Percentiles rank a stretch among this genome's conserved stretches.
phyloP scores from a whole-genome alignment of 2,113 vertebrate species.

The Acrocephalus kingi region DNA sequence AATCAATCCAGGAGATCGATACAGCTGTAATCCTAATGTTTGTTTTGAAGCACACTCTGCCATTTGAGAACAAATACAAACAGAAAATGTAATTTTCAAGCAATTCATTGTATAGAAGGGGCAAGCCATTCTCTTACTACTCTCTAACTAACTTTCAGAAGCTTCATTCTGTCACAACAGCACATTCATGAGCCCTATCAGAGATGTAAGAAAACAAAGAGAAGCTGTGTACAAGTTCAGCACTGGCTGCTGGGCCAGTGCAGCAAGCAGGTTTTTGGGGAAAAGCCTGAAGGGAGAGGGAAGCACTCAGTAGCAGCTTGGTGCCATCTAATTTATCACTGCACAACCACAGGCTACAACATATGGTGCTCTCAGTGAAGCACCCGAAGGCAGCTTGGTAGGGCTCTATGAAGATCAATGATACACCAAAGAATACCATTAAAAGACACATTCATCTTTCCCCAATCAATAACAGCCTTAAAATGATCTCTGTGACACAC shows the following conservation, averaged over 20 bases:
- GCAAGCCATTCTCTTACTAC: background rate
- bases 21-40: background rate
- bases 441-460: constrained; percentile 69
- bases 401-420: constrained; percentile 73
- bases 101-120: background rate
- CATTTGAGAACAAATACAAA: background rate
- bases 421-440: constrained; percentile 63
- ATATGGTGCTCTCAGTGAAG: constrained; percentile 2
- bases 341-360: constrained; percentile 16
- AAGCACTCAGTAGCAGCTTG: background rate
- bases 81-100: background rate
- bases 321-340: constrained; percentile 33
- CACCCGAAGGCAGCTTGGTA: constrained; percentile 39
- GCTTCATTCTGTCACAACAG: background rate
- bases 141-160: background rate
- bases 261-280: background rate
- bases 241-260: background rate
- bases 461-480: constrained; percentile 72
- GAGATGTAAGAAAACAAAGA: background rate
- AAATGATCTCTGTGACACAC: constrained; percentile 48
- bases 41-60: background rate
- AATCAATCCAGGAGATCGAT: background rate
- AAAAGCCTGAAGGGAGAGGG: background rate
- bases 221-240: background rate
- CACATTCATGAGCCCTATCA: background rate